Percentiles rank a stretch among this genome's conserved stretches.
Evolutionary conservation across 2,888 invertebrate genomes (phyloP).

Genomic region (Mactromeris polynyma): DNA sequence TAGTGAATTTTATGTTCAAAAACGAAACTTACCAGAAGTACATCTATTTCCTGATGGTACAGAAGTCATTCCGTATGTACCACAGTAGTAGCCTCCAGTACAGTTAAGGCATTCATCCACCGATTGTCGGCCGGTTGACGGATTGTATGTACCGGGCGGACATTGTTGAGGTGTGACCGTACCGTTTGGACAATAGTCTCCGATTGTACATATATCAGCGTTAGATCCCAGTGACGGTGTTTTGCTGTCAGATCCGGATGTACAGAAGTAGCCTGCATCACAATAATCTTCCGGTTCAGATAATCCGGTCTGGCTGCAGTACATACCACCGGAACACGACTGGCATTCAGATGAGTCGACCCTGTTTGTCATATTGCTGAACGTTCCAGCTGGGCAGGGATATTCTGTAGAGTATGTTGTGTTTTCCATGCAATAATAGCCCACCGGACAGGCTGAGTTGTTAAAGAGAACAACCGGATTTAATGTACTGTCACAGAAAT

Average conservation of each 20-base stretch:
- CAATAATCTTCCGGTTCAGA: slow-evolving; percentile 77
- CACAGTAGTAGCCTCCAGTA: slow-evolving; percentile 82
- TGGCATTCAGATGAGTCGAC: slow-evolving; percentile 78
- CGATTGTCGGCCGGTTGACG: slow-evolving; percentile 71
- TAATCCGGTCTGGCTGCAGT: slow-evolving; percentile 80
- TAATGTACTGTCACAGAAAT: slow-evolving; percentile 83
- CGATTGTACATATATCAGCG: slow-evolving; percentile 83
- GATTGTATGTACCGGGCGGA: slow-evolving; percentile 81
- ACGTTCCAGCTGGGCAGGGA: slow-evolving; percentile 84
- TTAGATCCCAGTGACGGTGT: slow-evolving; percentile 78
- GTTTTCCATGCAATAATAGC: slow-evolving; percentile 83
- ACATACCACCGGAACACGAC: slow-evolving; percentile 82
- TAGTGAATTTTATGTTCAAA: too few relatives aligned
- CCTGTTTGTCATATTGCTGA: slow-evolving; percentile 81
- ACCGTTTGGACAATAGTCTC: slow-evolving; percentile 84
- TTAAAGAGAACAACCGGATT: slow-evolving; percentile 84
- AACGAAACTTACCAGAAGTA: slow-evolving; percentile 75
- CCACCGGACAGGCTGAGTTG: slow-evolving; percentile 80
- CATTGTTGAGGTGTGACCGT: slow-evolving; percentile 78
- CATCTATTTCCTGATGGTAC: slow-evolving; percentile 72
- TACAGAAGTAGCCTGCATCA: slow-evolving; percentile 82
- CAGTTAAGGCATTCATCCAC: slow-evolving; percentile 79
- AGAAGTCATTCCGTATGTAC: slow-evolving; percentile 78
- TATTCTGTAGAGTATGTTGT: slow-evolving; percentile 78
- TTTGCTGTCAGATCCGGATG: slow-evolving; percentile 77